Evolutionary conservation across 2,797 vertebrate genomes (phyloP).

Genomic region (Danio choprae): DNA sequence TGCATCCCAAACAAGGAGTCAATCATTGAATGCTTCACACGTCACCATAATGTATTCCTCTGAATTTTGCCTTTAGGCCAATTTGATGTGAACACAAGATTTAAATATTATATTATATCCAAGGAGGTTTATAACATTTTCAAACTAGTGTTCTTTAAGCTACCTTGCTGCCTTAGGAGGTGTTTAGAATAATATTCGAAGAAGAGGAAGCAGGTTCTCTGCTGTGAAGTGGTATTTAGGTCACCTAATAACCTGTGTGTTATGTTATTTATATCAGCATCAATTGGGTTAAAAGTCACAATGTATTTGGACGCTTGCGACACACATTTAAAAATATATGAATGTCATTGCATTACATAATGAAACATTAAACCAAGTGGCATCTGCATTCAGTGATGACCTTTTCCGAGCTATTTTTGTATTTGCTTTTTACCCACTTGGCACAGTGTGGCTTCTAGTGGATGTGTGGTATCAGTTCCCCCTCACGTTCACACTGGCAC

Average conservation of each 20-base stretch:
- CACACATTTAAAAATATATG: conserved; percentile 3
- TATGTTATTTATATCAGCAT: neutral
- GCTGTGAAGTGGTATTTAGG: conserved; percentile 33
- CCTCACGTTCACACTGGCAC: neutral
- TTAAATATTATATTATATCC: neutral
- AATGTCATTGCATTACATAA: conserved; percentile 37
- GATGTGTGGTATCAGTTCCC: neutral
- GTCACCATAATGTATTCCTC: neutral
- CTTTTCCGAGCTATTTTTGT: conserved; percentile 31
- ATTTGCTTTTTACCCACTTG: conserved; percentile 29
- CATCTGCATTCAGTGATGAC: conserved; percentile 19
- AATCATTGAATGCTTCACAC: conserved; percentile 3
- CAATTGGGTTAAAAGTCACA: conserved; percentile 13
- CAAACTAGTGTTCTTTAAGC: neutral
- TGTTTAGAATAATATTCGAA: conserved; percentile 49
- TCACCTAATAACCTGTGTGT: conserved; percentile 3
- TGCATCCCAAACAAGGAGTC: neutral
- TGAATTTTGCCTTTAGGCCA: neutral
- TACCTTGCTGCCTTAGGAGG: conserved; percentile 68
- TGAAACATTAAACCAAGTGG: neutral
- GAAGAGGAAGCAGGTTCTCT: conserved; percentile 64
- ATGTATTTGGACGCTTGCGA: neutral
- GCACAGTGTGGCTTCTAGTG: neutral
- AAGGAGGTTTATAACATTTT: neutral
- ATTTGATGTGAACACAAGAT: neutral